phyloP scores from a whole-genome alignment of 2,888 invertebrate species.

The Norana najaformis region DNA sequence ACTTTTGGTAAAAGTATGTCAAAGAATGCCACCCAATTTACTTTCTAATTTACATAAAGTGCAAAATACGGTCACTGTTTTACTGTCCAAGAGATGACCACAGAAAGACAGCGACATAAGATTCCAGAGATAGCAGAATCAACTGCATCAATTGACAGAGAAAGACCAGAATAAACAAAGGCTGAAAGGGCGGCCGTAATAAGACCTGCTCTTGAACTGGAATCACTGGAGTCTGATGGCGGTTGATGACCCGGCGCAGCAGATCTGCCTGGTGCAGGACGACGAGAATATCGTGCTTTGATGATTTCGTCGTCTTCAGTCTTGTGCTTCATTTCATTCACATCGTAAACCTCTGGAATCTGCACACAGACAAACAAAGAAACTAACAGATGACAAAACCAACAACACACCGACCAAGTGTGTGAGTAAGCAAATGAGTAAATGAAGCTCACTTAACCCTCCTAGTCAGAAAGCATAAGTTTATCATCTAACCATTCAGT shows the following conservation, averaged over 20 bases:
- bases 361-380: constrained; percentile 34
- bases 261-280: not conserved
- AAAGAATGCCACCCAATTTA: no score
- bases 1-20: no score
- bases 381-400: not conserved
- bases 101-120: no score
- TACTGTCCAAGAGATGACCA: no score
- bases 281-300: constrained; percentile 44
- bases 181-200: not conserved
- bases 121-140: no score
- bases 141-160: not conserved
- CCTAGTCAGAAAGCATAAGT: not conserved
- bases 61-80: no score
- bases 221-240: not conserved
- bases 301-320: constrained; percentile 46
- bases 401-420: not conserved
- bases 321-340: constrained; percentile 51
- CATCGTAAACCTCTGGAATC: constrained; percentile 48
- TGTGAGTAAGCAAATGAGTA: not conserved
- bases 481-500: not conserved
- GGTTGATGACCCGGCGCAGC: not conserved
- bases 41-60: no score
- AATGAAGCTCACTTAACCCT: not conserved
- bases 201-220: not conserved
- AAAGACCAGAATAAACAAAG: not conserved